Evolutionary conservation across 2,888 invertebrate species (phyloP).

Genomic region (Tetheella fluctuosa): DNA sequence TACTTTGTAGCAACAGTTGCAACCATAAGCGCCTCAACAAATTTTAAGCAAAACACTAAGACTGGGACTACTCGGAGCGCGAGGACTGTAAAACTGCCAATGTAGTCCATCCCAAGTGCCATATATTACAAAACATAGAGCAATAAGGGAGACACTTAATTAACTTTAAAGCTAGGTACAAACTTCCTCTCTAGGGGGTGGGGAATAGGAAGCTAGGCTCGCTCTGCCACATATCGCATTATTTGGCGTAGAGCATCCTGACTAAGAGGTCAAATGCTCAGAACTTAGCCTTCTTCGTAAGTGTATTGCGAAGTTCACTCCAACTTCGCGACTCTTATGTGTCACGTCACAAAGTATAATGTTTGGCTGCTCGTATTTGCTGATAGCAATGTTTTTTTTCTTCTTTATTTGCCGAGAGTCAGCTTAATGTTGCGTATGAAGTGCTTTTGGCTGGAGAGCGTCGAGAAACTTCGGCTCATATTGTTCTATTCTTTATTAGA

Average conservation of each 20-base stretch:
- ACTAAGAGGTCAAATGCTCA: constrained; percentile 58
- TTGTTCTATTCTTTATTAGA: constrained; percentile 46
- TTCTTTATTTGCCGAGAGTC: constrained; percentile 40
- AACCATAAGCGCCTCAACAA: not conserved
- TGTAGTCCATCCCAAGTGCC: constrained; percentile 49
- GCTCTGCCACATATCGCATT: constrained; percentile 54
- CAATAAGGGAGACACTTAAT: constrained; percentile 63
- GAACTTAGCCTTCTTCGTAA: constrained; percentile 57
- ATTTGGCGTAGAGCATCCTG: constrained; percentile 50
- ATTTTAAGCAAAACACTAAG: constrained; percentile 39
- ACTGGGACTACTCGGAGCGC: constrained; percentile 34
- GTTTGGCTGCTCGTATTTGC: constrained; percentile 40
- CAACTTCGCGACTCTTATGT: constrained; percentile 46
- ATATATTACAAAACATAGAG: constrained; percentile 58
- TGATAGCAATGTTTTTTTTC: constrained; percentile 42
- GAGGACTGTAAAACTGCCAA: constrained; percentile 46
- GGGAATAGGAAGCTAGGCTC: constrained; percentile 31
- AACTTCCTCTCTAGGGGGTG: constrained; percentile 51
- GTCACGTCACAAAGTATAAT: constrained; percentile 40
- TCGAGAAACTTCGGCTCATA: constrained; percentile 38
- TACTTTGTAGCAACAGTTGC: not conserved
- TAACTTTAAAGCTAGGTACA: constrained; percentile 72
- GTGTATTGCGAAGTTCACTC: constrained; percentile 64
- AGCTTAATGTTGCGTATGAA: constrained; percentile 40
- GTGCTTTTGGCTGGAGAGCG: constrained; percentile 24